Conservation (phyloP, 2,888 invertebrate species). For the Harpalus rufipes region DNA sequence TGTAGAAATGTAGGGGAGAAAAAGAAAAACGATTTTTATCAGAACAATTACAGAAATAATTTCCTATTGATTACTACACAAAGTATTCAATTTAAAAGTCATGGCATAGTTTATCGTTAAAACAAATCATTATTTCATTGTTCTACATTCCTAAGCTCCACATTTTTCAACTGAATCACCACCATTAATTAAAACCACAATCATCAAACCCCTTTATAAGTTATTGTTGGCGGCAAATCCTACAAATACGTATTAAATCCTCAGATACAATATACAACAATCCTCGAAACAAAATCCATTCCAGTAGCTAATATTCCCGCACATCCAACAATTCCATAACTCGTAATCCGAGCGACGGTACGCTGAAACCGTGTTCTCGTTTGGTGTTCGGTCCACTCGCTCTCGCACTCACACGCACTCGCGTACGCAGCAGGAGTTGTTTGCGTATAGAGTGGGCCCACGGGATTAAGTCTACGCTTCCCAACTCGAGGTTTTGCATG, state of each 20-base stretch:
- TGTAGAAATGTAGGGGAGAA: no score
- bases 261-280: background rate
- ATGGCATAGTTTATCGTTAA: background rate
- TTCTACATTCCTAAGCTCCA: background rate
- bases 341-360: conserved; percentile 6
- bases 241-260: conserved; percentile 15
- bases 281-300: conserved; percentile 26
- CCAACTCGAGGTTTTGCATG: conserved; percentile 7
- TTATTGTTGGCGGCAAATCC: background rate
- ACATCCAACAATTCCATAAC: conserved; percentile 23
- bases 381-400: no score
- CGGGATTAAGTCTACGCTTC: background rate
- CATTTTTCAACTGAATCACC: background rate
- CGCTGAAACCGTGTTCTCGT: no score
- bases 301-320: conserved; percentile 20
- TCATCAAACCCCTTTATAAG: background rate
- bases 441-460: conserved; percentile 26
- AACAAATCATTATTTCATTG: background rate
- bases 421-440: conserved; percentile 12
- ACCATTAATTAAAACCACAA: background rate
- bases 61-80: no score
- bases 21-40: no score
- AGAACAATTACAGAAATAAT: no score
- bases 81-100: no score
- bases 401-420: background rate